Conservation (phyloP, 1,140 invertebrate species). For the Drosophila equinoxialis region DNA sequence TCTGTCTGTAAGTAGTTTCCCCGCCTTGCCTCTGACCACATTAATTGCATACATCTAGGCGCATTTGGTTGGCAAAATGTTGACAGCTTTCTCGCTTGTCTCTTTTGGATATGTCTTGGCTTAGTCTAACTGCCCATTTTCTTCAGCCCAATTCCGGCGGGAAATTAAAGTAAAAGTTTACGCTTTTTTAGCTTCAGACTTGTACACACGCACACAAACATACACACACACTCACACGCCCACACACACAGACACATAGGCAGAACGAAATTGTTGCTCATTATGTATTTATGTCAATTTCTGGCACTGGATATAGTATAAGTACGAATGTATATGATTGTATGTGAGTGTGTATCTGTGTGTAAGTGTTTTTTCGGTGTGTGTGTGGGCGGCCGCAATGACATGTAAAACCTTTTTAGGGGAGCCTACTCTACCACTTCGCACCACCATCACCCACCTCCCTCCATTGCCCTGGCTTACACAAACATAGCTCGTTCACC, state of each 20-base stretch:
- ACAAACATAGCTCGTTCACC: conserved; percentile 14
- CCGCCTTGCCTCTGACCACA: conserved; percentile 35
- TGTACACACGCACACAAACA: conserved; percentile 44
- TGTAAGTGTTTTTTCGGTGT: conserved; percentile 23
- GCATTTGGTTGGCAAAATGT: conserved; percentile 53
- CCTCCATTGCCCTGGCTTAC: too few relatives aligned
- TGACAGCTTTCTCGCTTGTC: conserved; percentile 63
- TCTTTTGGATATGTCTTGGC: conserved; percentile 27
- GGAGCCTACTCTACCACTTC: conserved; percentile 36
- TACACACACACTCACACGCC: conserved; percentile 26
- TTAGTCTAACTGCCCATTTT: conserved; percentile 38
- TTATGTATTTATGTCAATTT: conserved; percentile 82
- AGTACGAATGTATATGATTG: conserved; percentile 15
- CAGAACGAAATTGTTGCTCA: conserved; percentile 70
- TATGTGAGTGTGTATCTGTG: conserved; percentile 27
- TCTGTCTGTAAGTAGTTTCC: conserved; percentile 46
- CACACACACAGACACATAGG: conserved; percentile 17
- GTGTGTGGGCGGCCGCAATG: conserved; percentile 55
- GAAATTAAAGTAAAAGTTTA: conserved; percentile 82
- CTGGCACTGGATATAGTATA: conserved; percentile 50
- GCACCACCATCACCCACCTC: background rate
- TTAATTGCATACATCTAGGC: conserved; percentile 73
- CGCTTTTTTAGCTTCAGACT: conserved; percentile 67
- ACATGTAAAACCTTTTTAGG: conserved; percentile 79
- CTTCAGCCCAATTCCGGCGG: conserved; percentile 71